Evolutionary conservation across 2,797 vertebrate genomes (phyloP), one percentile per base, ranked within the genome.

Genomic region (Eidolon dupreanum): DNA sequence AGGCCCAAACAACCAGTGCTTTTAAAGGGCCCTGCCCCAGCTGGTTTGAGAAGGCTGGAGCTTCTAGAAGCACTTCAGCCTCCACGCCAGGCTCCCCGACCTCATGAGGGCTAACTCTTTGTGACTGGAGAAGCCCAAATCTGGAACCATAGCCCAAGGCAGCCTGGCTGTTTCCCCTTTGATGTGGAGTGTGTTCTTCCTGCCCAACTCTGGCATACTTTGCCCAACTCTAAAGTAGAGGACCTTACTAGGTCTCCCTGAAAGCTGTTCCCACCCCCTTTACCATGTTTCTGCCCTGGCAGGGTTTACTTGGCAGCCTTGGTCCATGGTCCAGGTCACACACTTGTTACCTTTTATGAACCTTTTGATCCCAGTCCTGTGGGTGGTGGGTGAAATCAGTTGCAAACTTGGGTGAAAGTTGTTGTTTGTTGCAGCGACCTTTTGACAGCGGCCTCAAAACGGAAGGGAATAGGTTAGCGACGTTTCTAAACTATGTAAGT

Each of bases 401-500:
- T 93, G 87, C 96, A 97, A 97, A 96, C 95, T 51, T 70, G 94
- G 98, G 99, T 99, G 99, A 99, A 99, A 98, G 98, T 98, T 99
- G 97, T 99, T 99, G 96, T 99, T 99, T 99, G 98, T 99, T 99
- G 98, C 99, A 99, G 99, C 99, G 99, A 98, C 99, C 99, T 99
- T 99, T 99, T 99, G 99, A 99, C 99, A 99, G 98, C 99, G 99
- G 98, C 98, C 99, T 99, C 99, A 99, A 99, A 99, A 98, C 98
- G 98, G 99, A 99, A 98, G 99, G 99, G 99, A 99, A 99, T 99
- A 99, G 99, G 99, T 99, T 99, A 99, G 99, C 99, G 96, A 99
- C 99, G 97, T 99, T 99, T 99, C 99, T 99, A 98, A 99, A 99
- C 99, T 99, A 99, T 98, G 99, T 99, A 99, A 99, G 99, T 99